Evolutionary conservation across 1,140 invertebrate species (phyloP).

Genomic region (Cydia splendana): DNA sequence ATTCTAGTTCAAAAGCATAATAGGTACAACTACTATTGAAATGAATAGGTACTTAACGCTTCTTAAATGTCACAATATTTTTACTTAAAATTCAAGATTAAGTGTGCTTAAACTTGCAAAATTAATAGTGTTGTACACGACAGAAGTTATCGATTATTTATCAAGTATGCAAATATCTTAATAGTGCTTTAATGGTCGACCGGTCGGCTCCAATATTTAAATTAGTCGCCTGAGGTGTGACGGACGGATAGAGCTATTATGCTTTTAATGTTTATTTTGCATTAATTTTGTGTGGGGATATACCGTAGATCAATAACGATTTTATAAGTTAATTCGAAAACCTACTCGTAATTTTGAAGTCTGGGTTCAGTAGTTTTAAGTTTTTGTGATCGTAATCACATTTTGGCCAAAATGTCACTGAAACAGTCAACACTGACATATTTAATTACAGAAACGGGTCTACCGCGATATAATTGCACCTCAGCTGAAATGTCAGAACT

Average conservation of each 20-base stretch:
- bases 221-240: conserved; percentile 45
- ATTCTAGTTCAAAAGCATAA: too few relatives aligned
- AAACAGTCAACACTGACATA: too few relatives aligned
- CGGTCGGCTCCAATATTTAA: conserved; percentile 53
- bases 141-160: conserved; percentile 59
- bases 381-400: too few relatives aligned
- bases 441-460: too few relatives aligned
- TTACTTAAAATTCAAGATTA: conserved; percentile 34
- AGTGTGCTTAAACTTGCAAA: conserved; percentile 41
- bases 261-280: conserved; percentile 28
- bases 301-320: neutral
- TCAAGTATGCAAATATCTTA: conserved; percentile 69
- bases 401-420: too few relatives aligned
- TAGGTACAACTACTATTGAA: neutral
- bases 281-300: neutral
- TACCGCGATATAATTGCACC: too few relatives aligned
- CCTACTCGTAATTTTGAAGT: too few relatives aligned
- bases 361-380: too few relatives aligned
- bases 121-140: conserved; percentile 53
- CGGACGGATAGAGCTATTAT: conserved; percentile 34
- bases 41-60: neutral
- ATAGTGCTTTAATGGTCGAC: conserved; percentile 67
- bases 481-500: too few relatives aligned
- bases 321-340: too few relatives aligned
- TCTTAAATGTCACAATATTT: neutral